phyloP scores from a whole-genome alignment of 1,140 invertebrate species.

The Stratiolaelaps scimitus region DNA sequence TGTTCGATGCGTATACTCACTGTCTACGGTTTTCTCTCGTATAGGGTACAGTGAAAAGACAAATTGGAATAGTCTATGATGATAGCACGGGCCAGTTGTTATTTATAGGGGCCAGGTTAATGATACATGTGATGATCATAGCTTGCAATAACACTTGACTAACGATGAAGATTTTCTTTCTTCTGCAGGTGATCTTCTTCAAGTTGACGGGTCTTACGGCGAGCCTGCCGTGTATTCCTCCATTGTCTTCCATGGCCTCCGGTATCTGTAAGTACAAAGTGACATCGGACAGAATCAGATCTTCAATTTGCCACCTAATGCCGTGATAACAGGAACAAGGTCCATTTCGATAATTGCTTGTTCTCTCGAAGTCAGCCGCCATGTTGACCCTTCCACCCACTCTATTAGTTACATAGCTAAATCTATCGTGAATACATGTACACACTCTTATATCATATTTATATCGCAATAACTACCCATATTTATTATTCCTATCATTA shows the following conservation, averaged over 20 bases:
- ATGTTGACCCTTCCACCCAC: not conserved
- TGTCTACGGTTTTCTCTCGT: no score
- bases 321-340: not conserved
- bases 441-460: not conserved
- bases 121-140: no score
- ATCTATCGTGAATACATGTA: not conserved
- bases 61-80: no score
- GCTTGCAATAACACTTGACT: no score
- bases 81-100: no score
- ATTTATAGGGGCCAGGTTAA: no score
- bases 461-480: no score
- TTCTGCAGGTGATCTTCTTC: slow-evolving; percentile 22
- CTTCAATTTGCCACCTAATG: not conserved
- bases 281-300: not conserved
- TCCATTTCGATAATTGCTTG: not conserved
- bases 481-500: no score
- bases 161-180: no score
- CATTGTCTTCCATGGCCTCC: slow-evolving; percentile 28
- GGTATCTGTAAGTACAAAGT: slow-evolving; percentile 20
- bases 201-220: slow-evolving; percentile 22
- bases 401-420: not conserved
- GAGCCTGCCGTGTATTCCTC: slow-evolving; percentile 26
- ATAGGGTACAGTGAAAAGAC: no score
- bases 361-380: not conserved
- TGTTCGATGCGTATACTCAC: no score